A percentile compares a stretch with the other conserved stretches of the same genome.
Evolutionary conservation across 1,140 invertebrate genomes (phyloP).

Genomic region (Drosophila neocordata): DNA sequence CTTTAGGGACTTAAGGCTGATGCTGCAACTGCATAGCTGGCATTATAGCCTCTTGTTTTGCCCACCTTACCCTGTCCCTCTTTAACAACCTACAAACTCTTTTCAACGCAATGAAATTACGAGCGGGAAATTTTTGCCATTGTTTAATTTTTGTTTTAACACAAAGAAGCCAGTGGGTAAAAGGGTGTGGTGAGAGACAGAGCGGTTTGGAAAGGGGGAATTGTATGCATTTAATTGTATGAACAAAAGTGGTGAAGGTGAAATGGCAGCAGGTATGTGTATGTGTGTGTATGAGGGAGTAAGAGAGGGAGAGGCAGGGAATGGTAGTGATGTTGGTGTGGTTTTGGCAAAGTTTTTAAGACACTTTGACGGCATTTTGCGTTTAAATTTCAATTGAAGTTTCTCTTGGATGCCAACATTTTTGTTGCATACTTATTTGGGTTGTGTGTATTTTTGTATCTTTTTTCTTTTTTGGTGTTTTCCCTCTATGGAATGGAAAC

Average conservation of each 20-base stretch:
- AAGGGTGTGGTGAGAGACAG: background rate
- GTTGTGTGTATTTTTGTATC: background rate
- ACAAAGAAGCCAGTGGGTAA: background rate
- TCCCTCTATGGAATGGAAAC: slow-evolving; percentile 28
- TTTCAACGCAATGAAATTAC: slow-evolving; percentile 49
- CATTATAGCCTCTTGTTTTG: background rate
- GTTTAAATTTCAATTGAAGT: slow-evolving; percentile 54
- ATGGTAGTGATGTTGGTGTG: background rate
- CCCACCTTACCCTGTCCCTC: background rate
- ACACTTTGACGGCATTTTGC: slow-evolving; percentile 40
- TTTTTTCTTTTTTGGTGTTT: slow-evolving; percentile 12
- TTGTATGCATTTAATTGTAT: slow-evolving; percentile 35
- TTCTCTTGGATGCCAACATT: background rate
- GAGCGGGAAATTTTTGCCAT: slow-evolving; percentile 33
- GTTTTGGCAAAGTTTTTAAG: slow-evolving; percentile 14
- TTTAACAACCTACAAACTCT: background rate
- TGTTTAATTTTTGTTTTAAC: slow-evolving; percentile 21
- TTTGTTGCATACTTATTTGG: background rate
- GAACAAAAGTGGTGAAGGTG: slow-evolving; percentile 12
- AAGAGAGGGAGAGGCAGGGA: background rate
- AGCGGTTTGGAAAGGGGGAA: background rate
- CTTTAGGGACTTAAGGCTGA: slow-evolving; percentile 21
- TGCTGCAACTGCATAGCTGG: background rate
- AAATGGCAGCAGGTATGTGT: background rate
- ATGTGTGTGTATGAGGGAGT: too few relatives aligned